Evolutionary conservation across 2,797 vertebrate genomes (phyloP).

Genomic region (Sebastes hubbsi): DNA sequence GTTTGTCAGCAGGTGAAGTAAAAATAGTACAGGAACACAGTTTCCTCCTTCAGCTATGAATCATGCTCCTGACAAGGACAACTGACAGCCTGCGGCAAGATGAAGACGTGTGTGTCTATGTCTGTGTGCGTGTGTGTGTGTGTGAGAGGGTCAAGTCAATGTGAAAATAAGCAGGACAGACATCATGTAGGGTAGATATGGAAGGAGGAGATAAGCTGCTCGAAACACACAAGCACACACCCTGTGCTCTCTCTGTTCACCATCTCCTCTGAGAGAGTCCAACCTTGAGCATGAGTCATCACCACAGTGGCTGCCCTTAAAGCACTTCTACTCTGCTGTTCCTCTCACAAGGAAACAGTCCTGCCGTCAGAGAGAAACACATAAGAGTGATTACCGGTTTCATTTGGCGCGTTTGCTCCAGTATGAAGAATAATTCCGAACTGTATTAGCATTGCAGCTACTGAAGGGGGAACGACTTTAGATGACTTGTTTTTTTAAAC

Average conservation of each 20-base stretch:
- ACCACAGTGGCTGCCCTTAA: background rate
- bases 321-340: background rate
- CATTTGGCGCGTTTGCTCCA: background rate
- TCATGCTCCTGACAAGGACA: constrained; percentile 44
- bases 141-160: background rate
- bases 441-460: background rate
- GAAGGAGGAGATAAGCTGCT: background rate
- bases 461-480: too few relatives aligned
- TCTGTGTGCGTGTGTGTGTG: background rate
- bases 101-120: background rate
- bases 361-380: background rate
- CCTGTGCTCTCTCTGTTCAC: background rate
- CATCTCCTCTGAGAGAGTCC: constrained; percentile 18
- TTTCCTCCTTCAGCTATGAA: constrained; percentile 37
- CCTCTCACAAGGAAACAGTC: background rate
- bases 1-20: constrained; percentile 19
- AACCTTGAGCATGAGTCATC: constrained; percentile 43
- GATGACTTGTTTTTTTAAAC: background rate
- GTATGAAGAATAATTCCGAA: background rate
- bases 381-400: background rate
- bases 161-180: constrained; percentile 28
- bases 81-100: constrained; percentile 30
- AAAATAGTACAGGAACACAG: constrained; percentile 19
- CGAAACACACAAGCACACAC: background rate
- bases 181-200: constrained; percentile 11